These are phyloP conservation scores for Ceyx erithaca DNA, from an alignment of 2,797 vertebrate species.

Conservation along the genomic window DNA sequence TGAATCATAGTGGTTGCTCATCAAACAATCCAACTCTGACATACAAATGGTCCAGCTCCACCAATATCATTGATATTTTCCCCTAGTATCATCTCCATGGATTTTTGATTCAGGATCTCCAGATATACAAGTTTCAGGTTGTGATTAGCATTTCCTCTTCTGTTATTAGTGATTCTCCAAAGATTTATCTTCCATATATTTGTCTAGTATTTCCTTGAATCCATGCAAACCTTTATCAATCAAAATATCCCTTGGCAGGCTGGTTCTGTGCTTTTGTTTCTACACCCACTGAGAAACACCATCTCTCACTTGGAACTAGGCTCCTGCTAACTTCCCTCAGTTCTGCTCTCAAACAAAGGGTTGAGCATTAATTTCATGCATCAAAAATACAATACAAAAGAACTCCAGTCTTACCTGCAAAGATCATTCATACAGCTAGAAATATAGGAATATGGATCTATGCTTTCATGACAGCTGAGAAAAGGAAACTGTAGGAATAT, in stretches of 20 bases:
- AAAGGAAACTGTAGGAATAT: conserved; percentile 96
- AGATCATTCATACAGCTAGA: conserved; percentile 97
- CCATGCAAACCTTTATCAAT: not conserved
- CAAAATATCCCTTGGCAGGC: not conserved
- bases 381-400: not conserved
- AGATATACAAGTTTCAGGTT: not conserved
- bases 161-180: not conserved
- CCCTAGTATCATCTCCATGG: not conserved
- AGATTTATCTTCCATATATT: not conserved
- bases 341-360: not conserved
- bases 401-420: conserved; percentile 88
- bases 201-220: not conserved
- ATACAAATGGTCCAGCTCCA: not conserved
- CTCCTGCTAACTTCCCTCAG: not conserved
- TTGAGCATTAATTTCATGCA: not conserved
- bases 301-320: not conserved
- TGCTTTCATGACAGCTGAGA: conserved; percentile 96
- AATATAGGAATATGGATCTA: conserved; percentile 96
- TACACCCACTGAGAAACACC: not conserved
- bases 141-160: not conserved
- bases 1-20: not conserved
- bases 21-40: not conserved
- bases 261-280: not conserved
- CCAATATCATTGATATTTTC: not conserved
- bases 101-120: not conserved